Base-by-base conservation (phyloP, 2,113 vertebrate species). In the Etheostoma spectabile region DNA sequence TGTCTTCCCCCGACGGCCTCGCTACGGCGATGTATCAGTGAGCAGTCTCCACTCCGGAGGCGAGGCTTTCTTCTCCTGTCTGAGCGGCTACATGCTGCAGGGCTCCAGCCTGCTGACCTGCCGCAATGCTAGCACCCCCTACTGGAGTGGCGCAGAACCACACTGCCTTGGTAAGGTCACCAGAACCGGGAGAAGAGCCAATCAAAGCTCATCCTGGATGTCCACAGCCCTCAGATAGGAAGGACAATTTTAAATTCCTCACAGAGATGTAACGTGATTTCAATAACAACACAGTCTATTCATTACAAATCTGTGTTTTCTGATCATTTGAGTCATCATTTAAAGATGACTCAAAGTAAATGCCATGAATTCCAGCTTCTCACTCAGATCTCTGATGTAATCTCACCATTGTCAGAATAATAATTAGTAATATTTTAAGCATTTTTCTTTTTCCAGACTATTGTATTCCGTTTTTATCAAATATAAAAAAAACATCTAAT, bases 11-110 rank as follows among this genome's bases (percentile, higher is more conserved):
- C 87, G 68, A 2, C 95, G 92, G 42, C 98, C 97, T 0, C 92
- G 93, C 38, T 97, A 96, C 0, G 97, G 97, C 13, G 96, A 97
- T 11, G 96, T 99, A 5, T 96, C 97, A 0, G 96, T 99, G 84
- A 98, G 95, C 90, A 97, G 97, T 82, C 95, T 99, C 59, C 98
- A 99, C 68, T 96, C 97, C 0, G 96, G 96, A 0, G 98, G 97
- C 22, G 95, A 95, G 0, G 97, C 97, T 22, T 96, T 83, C 66
- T 99, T 99, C 93, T 96, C 85, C 89, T 99, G 98, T 45, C 74
- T 96, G 42, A 92, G 93, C 0, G 97, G 98, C 15, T 99, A 99
- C 91, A 95, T 96, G 84, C 93, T 99, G 35, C 96, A 95, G 42
- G 98, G 98, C 0, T 82, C 93, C 42, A 89, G 64, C 48, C 88